A percentile compares a stretch with the other conserved stretches of the same genome.
phyloP scores from a whole-genome alignment of 2,797 vertebrate genomes.

The Cyprinella venusta region DNA sequence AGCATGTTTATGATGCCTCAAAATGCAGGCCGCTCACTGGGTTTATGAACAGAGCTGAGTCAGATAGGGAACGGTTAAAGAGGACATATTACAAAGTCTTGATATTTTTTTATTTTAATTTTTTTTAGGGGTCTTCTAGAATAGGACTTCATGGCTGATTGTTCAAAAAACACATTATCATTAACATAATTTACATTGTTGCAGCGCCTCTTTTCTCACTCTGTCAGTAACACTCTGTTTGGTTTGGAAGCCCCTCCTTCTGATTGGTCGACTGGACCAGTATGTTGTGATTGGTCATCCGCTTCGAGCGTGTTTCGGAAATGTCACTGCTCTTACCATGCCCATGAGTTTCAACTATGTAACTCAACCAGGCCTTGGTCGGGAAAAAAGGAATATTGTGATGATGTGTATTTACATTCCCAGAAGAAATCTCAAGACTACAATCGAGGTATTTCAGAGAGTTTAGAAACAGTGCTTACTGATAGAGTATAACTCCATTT shows the following conservation, averaged over 20 bases:
- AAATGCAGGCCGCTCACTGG: too few species aligned
- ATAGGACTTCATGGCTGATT: not conserved
- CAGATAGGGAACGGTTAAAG: too few species aligned
- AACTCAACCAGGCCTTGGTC: not conserved
- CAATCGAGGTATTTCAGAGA: not conserved
- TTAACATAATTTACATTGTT: not conserved
- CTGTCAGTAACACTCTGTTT: not conserved
- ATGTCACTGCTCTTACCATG: too few species aligned
- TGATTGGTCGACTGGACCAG: too few species aligned
- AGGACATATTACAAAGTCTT: too few species aligned
- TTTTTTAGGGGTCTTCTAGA: not conserved
- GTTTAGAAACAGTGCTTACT: not conserved
- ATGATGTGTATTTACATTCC: not conserved
- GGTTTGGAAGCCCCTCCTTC: too few species aligned
- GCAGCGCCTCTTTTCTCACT: not conserved
- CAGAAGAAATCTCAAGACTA: not conserved
- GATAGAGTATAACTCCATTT: not conserved
- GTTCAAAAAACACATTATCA: not conserved
- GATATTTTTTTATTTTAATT: not conserved
- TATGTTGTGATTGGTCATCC: too few species aligned
- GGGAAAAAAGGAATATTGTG: not conserved
- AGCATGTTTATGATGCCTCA: not conserved
- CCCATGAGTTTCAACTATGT: too few species aligned
- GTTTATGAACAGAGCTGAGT: too few species aligned
- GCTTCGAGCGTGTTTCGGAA: too few species aligned